Evolutionary conservation across 1,140 invertebrate genomes (phyloP), one percentile per base, ranked within the genome.

Genomic region (Platyscapa corneri): DNA sequence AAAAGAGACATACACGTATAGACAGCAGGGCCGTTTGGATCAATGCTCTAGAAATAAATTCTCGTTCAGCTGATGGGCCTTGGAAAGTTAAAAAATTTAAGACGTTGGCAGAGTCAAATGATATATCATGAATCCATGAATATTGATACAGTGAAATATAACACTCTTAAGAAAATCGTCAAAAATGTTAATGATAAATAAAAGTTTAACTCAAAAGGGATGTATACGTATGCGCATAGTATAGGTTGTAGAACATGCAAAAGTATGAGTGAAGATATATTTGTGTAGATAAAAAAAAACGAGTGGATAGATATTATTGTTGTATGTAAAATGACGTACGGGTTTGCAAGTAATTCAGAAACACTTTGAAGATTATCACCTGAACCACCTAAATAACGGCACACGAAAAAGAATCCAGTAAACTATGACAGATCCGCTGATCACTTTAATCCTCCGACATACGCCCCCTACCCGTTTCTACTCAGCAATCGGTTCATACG

Each of bases 281-380:
- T 53, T 18, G 16, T 53, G 16, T 53, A 2, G 49, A 2, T 3
- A 23, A 27, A 27, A 27, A 60, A 72, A 72, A 42, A 49, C 60
- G 3, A 60, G 27, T 64, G 34, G 10, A 67, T 77, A 49, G 32
- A 74, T 49, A 49, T 42, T 39, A 42, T 37, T 49, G 23, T 37
- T 18, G 27, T 42, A 67, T 46, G 30, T 53, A 65, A 82, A 82
- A 46, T 83, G 74, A 86, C 86, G 78, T 86, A 86, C 86, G 82
- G 42, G 82, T 86, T 81, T 86, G 86, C 23, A 81, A 80, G 53
- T 86, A 84, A 86, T 86, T 81, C 78, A 84, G 86, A 84, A 86
- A 86, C 86, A 86, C 77, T 84, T 86, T 84, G 86, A 70, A 72
- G 56, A 79, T 72, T 81, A 72, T 78, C 74, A 86, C 70, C 77